Percentiles rank a stretch among this genome's conserved stretches.
These are phyloP conservation scores for Patagioenas fasciata DNA, from an alignment of 2,113 vertebrate species.

Conservation along the genomic window DNA sequence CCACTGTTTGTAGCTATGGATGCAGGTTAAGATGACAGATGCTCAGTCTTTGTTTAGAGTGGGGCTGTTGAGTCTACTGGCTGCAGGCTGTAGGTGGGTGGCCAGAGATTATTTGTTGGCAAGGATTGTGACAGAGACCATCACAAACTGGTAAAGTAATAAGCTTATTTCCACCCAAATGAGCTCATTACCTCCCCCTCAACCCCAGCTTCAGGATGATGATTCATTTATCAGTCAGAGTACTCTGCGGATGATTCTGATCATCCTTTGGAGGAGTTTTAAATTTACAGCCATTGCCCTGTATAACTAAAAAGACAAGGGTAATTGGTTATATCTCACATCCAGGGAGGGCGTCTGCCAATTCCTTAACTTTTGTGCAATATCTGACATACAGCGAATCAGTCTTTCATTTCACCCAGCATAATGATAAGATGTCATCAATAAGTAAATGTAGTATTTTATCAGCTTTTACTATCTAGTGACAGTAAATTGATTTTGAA, in stretches of 20 bases:
- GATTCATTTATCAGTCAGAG: background rate
- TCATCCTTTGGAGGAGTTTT: background rate
- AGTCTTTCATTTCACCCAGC: background rate
- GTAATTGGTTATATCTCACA: background rate
- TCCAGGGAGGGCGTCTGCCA: background rate
- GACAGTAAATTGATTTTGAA: constrained; percentile 21
- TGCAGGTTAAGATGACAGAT: background rate
- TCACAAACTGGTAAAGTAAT: background rate
- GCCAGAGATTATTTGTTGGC: background rate
- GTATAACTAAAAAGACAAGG: background rate
- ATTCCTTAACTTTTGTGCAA: background rate
- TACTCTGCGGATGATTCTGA: background rate
- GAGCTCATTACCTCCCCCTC: background rate
- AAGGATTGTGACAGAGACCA: background rate
- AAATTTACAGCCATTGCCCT: background rate
- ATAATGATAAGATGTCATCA: background rate
- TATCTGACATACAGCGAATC: background rate
- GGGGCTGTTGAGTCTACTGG: background rate
- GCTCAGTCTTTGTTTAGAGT: background rate
- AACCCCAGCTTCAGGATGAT: background rate
- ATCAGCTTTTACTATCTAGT: background rate
- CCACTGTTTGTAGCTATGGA: background rate
- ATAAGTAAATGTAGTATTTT: background rate
- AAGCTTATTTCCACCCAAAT: constrained; percentile 1
- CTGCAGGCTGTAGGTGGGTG: background rate